Percentiles rank a stretch among this genome's conserved stretches.
These are phyloP conservation scores for Trichomalopsis sarcophagae DNA, from an alignment of 1,140 invertebrate genomes.

Conservation along the genomic window DNA sequence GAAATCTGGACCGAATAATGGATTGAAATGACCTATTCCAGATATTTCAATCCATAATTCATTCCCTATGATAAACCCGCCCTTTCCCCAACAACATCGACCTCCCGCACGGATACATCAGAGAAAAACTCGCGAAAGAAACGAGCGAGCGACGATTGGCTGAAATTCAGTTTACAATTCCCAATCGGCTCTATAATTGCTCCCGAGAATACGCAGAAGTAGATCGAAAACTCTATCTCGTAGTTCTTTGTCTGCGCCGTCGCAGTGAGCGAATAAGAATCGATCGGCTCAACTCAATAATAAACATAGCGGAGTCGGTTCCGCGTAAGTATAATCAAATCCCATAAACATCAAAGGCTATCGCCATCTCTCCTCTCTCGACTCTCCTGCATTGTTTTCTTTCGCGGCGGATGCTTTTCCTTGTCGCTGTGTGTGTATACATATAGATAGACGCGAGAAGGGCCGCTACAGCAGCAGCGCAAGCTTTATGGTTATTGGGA, in stretches of 20 bases:
- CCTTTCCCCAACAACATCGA: no score
- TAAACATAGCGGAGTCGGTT: slow-evolving; percentile 52
- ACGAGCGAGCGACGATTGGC: neutral
- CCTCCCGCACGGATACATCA: no score
- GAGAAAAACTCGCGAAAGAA: no score
- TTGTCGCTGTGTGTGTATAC: neutral
- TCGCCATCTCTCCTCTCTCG: slow-evolving; percentile 56
- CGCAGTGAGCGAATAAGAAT: neutral
- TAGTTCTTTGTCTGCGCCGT: neutral
- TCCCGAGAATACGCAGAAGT: neutral
- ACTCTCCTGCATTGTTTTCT: slow-evolving; percentile 54
- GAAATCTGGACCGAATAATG: no score
- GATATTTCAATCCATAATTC: no score
- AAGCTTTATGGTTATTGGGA: slow-evolving; percentile 39
- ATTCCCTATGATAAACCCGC: no score
- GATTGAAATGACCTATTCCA: no score
- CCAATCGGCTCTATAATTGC: slow-evolving; percentile 12
- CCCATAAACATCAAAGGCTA: slow-evolving; percentile 65
- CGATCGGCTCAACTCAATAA: slow-evolving; percentile 3
- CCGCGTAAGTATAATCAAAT: slow-evolving; percentile 63
- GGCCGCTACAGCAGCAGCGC: neutral
- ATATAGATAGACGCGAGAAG: neutral
- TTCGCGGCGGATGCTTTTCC: slow-evolving; percentile 3
- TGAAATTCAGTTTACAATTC: slow-evolving; percentile 16
- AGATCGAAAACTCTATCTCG: slow-evolving; percentile 1